Percentiles rank a stretch among this genome's conserved stretches.
Evolutionary conservation across 2,888 invertebrate species (phyloP).

Genomic region (Lathronympha strigana): DNA sequence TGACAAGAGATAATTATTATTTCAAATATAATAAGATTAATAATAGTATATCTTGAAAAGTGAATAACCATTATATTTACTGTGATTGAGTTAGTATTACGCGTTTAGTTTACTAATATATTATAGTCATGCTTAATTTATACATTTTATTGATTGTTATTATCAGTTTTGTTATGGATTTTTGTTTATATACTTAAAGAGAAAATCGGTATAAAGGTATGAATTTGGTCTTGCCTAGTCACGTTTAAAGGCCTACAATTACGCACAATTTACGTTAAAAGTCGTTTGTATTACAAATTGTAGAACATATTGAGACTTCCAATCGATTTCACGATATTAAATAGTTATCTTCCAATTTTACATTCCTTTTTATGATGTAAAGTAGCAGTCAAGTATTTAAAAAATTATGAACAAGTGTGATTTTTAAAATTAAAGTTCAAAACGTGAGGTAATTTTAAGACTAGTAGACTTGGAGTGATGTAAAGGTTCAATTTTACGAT

Average conservation of each 20-base stretch:
- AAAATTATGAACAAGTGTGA: constrained; percentile 67
- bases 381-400: constrained; percentile 58
- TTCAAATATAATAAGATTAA: constrained; percentile 41
- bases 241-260: constrained; percentile 76
- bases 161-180: constrained; percentile 38
- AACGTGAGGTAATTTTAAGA: constrained; percentile 68
- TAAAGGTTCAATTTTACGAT: constrained; percentile 76
- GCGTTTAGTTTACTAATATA: constrained; percentile 40
- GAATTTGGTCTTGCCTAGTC: constrained; percentile 75
- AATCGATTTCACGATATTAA: constrained; percentile 41
- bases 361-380: constrained; percentile 73
- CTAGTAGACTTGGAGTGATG: constrained; percentile 66
- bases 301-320: constrained; percentile 44
- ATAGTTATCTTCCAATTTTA: constrained; percentile 71
- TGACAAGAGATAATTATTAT: constrained; percentile 38
- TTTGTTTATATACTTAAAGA: constrained; percentile 37
- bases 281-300: constrained; percentile 46
- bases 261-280: constrained; percentile 73
- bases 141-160: constrained; percentile 42
- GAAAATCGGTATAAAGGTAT: constrained; percentile 37
- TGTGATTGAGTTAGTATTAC: constrained; percentile 76
- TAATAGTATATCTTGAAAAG: constrained; percentile 48
- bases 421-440: constrained; percentile 77
- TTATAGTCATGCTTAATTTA: constrained; percentile 58
- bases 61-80: constrained; percentile 66